Evolutionary conservation across 2,888 invertebrate species (phyloP).

Genomic region (Trachelus iudaicus): DNA sequence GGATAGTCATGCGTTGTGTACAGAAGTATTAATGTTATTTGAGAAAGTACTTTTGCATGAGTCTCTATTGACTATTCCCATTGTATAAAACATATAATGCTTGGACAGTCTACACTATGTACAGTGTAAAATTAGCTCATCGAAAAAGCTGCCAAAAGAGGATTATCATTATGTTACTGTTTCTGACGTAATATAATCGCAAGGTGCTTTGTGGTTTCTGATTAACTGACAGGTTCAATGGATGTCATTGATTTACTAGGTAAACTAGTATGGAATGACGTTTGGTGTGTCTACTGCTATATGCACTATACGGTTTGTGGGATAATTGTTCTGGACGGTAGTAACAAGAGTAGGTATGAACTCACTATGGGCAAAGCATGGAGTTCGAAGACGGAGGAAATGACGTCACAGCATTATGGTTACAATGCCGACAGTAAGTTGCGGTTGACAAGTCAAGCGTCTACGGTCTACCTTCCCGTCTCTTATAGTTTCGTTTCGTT

Average conservation of each 20-base stretch:
- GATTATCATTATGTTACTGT: no score
- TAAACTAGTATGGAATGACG: not conserved
- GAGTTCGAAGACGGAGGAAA: conserved; percentile 44
- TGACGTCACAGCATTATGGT: conserved; percentile 58
- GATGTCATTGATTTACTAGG: not conserved
- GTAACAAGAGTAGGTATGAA: not conserved
- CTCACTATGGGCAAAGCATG: not conserved
- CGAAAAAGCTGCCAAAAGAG: no score
- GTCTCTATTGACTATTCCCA: not conserved
- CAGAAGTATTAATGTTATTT: not conserved
- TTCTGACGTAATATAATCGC: no score
- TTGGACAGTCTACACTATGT: not conserved
- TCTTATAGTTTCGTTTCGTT: conserved; percentile 35
- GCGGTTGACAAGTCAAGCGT: conserved; percentile 62
- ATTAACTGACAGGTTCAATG: no score
- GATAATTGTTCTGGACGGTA: not conserved
- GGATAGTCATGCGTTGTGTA: not conserved
- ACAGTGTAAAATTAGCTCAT: not conserved
- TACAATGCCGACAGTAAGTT: conserved; percentile 50
- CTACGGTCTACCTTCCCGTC: conserved; percentile 25
- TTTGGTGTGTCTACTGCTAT: not conserved
- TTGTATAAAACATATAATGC: not conserved
- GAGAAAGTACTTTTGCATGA: not conserved
- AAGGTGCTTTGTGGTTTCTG: no score
- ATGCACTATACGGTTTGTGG: not conserved